A percentile compares a stretch with the other conserved stretches of the same genome.
phyloP scores from a whole-genome alignment of 1,140 invertebrate species.

The Archegozetes longisetosus region DNA sequence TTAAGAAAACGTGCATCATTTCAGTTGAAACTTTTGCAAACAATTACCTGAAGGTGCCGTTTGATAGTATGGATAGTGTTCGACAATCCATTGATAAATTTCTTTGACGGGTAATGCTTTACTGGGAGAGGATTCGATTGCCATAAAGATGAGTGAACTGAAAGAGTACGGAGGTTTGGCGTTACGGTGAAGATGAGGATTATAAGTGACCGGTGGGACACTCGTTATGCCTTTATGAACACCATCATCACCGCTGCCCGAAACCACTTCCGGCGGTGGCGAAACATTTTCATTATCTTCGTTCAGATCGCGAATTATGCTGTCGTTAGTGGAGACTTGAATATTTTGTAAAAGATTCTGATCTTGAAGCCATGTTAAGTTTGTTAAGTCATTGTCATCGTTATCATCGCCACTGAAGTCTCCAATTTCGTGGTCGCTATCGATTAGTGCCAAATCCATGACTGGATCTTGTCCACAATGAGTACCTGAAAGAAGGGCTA shows the following conservation, averaged over 20 bases:
- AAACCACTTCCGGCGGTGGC: conserved; percentile 16
- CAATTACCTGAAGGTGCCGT: conserved; percentile 35
- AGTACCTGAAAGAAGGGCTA: no score
- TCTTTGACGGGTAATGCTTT: conserved; percentile 86
- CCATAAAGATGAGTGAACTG: conserved; percentile 92
- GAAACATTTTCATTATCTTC: conserved; percentile 26
- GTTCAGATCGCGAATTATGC: conserved; percentile 16
- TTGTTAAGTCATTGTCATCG: conserved; percentile 66
- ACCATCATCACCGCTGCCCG: conserved; percentile 7
- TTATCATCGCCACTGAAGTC: neutral
- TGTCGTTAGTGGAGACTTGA: conserved; percentile 17
- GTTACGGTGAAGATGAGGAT: conserved; percentile 51
- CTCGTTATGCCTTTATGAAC: conserved; percentile 3
- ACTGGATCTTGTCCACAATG: no score
- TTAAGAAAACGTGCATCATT: no score
- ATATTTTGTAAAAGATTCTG: conserved; percentile 59
- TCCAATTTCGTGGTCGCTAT: neutral
- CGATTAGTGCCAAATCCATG: no score
- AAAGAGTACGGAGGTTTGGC: conserved; percentile 88
- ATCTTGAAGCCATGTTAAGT: conserved; percentile 76
- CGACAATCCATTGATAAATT: conserved; percentile 92
- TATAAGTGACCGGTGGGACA: conserved; percentile 29
- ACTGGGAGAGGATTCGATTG: conserved; percentile 73
- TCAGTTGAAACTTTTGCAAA: no score
- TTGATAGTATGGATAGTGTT: conserved; percentile 38